These are phyloP conservation scores for Euphydryas editha DNA, from an alignment of 2,888 invertebrate species.

Conservation along the genomic window DNA sequence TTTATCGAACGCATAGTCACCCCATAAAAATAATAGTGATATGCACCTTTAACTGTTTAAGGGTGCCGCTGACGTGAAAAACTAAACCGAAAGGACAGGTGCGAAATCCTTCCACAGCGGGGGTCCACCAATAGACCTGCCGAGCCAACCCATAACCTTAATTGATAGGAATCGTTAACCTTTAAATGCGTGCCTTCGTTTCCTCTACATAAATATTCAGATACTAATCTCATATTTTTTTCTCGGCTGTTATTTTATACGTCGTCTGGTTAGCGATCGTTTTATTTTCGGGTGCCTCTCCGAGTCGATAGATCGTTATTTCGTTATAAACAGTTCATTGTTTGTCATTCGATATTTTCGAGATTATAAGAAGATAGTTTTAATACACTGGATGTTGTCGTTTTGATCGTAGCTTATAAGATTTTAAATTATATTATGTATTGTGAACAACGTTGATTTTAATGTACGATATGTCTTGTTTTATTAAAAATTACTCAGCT, in stretches of 20 bases:
- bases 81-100: constrained; percentile 55
- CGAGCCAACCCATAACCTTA: constrained; percentile 80
- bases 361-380: constrained; percentile 68
- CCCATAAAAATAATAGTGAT: constrained; percentile 46
- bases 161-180: constrained; percentile 82
- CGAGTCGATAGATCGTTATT: constrained; percentile 75
- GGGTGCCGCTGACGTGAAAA: constrained; percentile 70
- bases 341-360: constrained; percentile 80
- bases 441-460: constrained; percentile 2
- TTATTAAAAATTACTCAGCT: not conserved
- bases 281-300: constrained; percentile 81
- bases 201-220: constrained; percentile 79
- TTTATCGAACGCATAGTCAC: constrained; percentile 48
- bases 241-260: constrained; percentile 72
- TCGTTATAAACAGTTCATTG: constrained; percentile 80
- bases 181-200: constrained; percentile 76
- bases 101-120: constrained; percentile 73
- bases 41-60: constrained; percentile 73
- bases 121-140: constrained; percentile 67
- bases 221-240: constrained; percentile 77
- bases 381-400: constrained; percentile 68
- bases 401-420: constrained; percentile 62
- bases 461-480: not conserved
- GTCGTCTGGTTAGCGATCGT: constrained; percentile 61
- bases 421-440: constrained; percentile 61